Evolutionary conservation across 1,140 invertebrate species (phyloP), one percentile per base, ranked within the genome.

Genomic region (Uloborus diversus): DNA sequence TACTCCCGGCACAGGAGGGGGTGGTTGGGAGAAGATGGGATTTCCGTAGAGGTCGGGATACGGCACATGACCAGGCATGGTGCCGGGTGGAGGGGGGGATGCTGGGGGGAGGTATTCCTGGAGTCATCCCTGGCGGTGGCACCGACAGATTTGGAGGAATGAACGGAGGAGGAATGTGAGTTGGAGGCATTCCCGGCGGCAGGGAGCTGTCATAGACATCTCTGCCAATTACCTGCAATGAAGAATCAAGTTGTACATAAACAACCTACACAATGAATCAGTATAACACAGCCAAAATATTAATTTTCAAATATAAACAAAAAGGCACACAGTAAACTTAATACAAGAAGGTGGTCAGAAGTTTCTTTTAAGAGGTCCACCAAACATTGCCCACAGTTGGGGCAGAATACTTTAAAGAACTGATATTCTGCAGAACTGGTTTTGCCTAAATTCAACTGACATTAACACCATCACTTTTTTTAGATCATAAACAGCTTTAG

Each of bases 161-260:
- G 59, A 75, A 73, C 33, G 78, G 59, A n/a, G 84, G 80, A 17
- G 81, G 76, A 57, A 79, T 57, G 30, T 73, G 69, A 62, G 81
- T 81, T 33, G 79, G 82, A 9, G 80, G 80, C 14, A 81, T 66
- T n/a, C 62, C 71, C 51, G 81, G 71, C 13, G 69, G 66, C 14
- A 64, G n/a, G 0, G 81, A 20, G 7, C 91, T 91, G 56, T 92
- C 88, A 49, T 91, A 93, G 85, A 94, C 95, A 85, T 95, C 94
- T 66, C 94, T 88, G 80, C 93, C 93, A 17, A 95, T 94, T 11
- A 94, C 92, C 90, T 91, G 81, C 1, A 73, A 73, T n/a, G 53
- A 47, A 17, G 66, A n/a, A n/a, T n/a, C n/a, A n/a, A n/a, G n/a
- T n/a, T n/a, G n/a, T n/a, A n/a, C n/a, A n/a, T n/a, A n/a, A 47